A percentile compares a stretch with the other conserved stretches of the same genome.
Conservation (phyloP, 2,888 invertebrate genomes). For the Gibbula magus region DNA sequence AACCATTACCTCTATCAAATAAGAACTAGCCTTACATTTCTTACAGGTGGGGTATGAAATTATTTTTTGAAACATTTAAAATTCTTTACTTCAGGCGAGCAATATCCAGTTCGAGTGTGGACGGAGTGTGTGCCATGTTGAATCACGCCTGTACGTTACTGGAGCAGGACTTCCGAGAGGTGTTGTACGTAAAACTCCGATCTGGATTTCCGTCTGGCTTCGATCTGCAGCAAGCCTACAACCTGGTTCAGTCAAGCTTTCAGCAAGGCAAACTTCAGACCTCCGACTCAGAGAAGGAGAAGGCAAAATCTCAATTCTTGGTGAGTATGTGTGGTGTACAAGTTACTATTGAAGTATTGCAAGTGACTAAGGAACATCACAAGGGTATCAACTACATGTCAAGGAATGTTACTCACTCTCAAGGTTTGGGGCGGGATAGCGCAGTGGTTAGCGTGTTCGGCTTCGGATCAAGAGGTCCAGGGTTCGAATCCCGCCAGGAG, state of each 20-base stretch:
- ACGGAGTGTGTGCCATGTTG: slow-evolving; percentile 96
- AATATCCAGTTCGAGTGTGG: slow-evolving; percentile 92
- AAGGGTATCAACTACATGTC: no score
- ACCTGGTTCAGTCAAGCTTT: slow-evolving; percentile 85
- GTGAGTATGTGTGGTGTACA: slow-evolving; percentile 77
- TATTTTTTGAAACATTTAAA: no score
- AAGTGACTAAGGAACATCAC: no score
- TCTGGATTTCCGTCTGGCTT: slow-evolving; percentile 83
- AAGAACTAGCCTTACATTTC: no score
- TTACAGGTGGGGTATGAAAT: no score
- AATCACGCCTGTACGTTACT: slow-evolving; percentile 92
- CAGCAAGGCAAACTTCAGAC: slow-evolving; percentile 88
- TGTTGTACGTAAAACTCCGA: slow-evolving; percentile 84
- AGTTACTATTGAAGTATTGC: no score
- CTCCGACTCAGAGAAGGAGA: slow-evolving; percentile 81
- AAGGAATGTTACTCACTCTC: no score
- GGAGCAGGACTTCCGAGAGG: slow-evolving; percentile 88
- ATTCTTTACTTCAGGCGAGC: slow-evolving; percentile 83
- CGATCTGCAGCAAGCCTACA: slow-evolving; percentile 83
- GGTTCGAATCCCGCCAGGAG: no score
- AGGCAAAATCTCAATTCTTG: slow-evolving; percentile 84
- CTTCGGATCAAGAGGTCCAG: no score
- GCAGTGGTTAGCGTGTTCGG: no score
- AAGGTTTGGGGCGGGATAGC: no score
- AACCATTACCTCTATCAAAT: no score